phyloP scores from a whole-genome alignment of 2,797 vertebrate genomes.

The Knipowitschia caucasica region DNA sequence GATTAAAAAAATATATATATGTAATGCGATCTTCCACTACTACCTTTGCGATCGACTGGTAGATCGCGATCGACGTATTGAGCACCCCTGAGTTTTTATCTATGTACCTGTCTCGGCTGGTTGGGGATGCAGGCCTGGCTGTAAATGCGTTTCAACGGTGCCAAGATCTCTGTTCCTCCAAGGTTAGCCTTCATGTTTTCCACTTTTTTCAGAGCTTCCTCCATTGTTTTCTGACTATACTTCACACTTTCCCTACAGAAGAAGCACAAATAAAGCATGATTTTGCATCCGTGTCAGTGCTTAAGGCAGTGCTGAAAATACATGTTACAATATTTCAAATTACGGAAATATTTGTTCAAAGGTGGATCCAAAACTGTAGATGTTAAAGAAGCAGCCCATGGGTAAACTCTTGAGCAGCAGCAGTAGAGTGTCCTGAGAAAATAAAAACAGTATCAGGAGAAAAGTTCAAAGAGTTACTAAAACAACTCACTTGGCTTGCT shows the following conservation, averaged over 20 bases:
- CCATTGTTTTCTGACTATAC: slow-evolving; percentile 75
- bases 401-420: too few species aligned
- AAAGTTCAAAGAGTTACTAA: too few species aligned
- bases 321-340: slow-evolving; percentile 18
- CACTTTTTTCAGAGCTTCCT: slow-evolving; percentile 67
- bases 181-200: neutral
- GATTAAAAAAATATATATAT: too few species aligned
- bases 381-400: slow-evolving; percentile 83
- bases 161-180: too few species aligned
- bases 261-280: slow-evolving; percentile 1
- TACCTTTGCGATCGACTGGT: too few species aligned
- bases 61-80: too few species aligned
- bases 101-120: too few species aligned
- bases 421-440: neutral
- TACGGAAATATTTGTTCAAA: slow-evolving; percentile 80
- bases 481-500: too few species aligned
- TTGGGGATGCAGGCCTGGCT: too few species aligned
- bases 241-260: slow-evolving; percentile 64
- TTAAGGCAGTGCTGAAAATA: neutral
- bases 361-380: slow-evolving; percentile 80
- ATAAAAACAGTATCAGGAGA: neutral
- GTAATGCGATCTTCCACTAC: too few species aligned
- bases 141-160: too few species aligned
- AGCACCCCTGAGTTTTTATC: neutral
- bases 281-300: neutral